phyloP scores from a whole-genome alignment of 2,797 vertebrate species.

The Mycteria americana region DNA sequence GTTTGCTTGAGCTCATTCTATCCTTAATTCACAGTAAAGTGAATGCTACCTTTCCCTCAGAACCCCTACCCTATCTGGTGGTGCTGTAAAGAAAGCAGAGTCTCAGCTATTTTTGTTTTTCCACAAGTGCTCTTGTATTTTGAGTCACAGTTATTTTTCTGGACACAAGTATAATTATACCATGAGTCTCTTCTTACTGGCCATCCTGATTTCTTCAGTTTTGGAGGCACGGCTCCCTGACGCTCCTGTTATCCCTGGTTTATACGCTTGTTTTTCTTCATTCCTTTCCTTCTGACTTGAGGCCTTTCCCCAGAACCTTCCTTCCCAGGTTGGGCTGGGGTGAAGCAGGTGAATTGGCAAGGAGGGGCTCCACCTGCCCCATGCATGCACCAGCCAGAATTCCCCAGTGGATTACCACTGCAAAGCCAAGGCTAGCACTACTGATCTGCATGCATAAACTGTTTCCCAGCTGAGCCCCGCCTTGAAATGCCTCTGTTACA shows the following conservation, averaged over 20 bases:
- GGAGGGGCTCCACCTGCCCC: neutral
- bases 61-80: neutral
- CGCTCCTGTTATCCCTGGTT: neutral
- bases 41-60: neutral
- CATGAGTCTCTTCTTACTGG: neutral
- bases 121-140: neutral
- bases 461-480: neutral
- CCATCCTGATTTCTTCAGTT: neutral
- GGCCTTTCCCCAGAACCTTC: neutral
- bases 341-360: neutral
- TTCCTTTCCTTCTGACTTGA: neutral
- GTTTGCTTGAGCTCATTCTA: neutral
- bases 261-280: accelerated
- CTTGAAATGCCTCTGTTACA: neutral
- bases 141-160: neutral
- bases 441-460: neutral
- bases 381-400: neutral
- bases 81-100: neutral
- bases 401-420: neutral
- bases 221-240: neutral
- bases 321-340: neutral
- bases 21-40: neutral
- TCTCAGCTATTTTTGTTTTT: neutral
- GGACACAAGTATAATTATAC: neutral
- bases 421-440: neutral